These are phyloP conservation scores for Mesoclemmys tuberculata DNA, from an alignment of 2,113 vertebrate species.

Conservation along the genomic window DNA sequence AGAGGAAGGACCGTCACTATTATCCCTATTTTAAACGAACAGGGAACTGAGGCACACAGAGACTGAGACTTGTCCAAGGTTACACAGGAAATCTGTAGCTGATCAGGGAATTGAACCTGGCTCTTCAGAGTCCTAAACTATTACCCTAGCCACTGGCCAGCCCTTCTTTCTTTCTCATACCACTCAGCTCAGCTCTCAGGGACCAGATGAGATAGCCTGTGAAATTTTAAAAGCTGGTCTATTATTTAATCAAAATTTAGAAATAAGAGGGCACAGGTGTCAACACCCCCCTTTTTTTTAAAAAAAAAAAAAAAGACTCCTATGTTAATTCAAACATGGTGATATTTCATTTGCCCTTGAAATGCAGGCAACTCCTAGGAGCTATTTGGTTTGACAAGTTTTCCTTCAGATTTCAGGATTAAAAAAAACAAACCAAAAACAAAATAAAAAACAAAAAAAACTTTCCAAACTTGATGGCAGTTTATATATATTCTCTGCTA, in stretches of 20 bases:
- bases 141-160: not conserved
- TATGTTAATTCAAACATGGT: not conserved
- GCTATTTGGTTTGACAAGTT: slow-evolving; percentile 1
- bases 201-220: not conserved
- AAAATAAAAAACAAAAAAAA: not conserved
- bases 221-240: not conserved
- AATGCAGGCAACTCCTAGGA: slow-evolving; percentile 15
- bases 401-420: slow-evolving; percentile 49
- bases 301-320: not conserved
- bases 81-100: not conserved
- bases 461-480: slow-evolving; percentile 32
- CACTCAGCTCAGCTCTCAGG: not conserved
- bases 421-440: not conserved
- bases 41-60: not conserved
- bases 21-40: not conserved
- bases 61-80: not conserved
- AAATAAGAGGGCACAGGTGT: not conserved
- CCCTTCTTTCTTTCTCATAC: not conserved
- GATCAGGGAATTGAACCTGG: not conserved
- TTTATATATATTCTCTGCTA: slow-evolving; percentile 41
- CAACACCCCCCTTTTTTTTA: not conserved
- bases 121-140: not conserved
- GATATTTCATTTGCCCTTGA: slow-evolving; percentile 49
- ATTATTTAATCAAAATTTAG: slow-evolving; percentile 23
- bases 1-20: not conserved